Conservation (phyloP, 1,140 invertebrate species). For the Bombus affinis region DNA sequence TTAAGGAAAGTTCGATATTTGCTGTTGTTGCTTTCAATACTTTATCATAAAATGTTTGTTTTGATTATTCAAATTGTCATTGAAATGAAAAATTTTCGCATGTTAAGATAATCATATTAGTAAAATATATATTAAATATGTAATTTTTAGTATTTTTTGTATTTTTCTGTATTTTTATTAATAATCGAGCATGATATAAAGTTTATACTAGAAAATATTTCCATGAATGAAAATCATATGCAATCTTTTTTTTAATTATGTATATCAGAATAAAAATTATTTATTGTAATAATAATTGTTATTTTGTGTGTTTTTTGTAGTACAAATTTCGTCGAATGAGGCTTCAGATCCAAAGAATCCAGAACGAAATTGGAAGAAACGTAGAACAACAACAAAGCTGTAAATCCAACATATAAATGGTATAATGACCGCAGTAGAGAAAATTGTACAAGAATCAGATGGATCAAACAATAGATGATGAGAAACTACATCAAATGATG, state of each 20-base stretch:
- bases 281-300: slow-evolving; percentile 8
- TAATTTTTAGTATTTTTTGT: background rate
- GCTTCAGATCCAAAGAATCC: background rate
- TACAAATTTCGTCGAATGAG: slow-evolving; percentile 21
- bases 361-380: background rate
- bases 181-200: too few species aligned
- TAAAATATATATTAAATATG: background rate
- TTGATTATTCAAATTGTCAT: background rate
- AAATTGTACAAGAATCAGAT: slow-evolving; percentile 9
- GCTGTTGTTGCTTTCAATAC: background rate
- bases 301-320: background rate
- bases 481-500: slow-evolving; percentile 9
- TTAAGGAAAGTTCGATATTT: background rate
- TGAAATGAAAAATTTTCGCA: background rate
- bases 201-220: background rate
- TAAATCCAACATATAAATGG: background rate
- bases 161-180: too few species aligned
- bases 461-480: slow-evolving; percentile 28
- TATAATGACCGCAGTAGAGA: background rate
- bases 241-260: background rate
- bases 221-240: background rate
- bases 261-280: background rate
- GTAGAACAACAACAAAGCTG: background rate
- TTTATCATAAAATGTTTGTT: background rate
- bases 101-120: background rate